phyloP scores from a whole-genome alignment of 2,888 invertebrate genomes.

The Chrysolina oricalcia region DNA sequence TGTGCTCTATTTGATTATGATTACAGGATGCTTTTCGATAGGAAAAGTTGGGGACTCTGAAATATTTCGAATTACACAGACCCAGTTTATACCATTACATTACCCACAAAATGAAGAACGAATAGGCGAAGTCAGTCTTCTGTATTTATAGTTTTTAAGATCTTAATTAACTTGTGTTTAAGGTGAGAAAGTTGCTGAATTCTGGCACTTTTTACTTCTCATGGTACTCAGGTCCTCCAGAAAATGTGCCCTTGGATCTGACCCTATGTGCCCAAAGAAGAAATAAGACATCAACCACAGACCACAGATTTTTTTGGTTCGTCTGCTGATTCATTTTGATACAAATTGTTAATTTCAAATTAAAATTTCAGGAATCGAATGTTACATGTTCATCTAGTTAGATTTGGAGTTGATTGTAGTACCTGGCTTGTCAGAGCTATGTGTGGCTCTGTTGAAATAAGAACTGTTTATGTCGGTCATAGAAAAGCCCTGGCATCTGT shows the following conservation, averaged over 20 bases:
- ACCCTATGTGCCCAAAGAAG: constrained; percentile 95
- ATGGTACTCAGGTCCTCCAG: constrained; percentile 74
- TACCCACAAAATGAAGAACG: constrained; percentile 79
- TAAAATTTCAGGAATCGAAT: constrained; percentile 86
- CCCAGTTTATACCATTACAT: constrained; percentile 90
- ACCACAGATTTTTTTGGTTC: constrained; percentile 97
- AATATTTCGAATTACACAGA: constrained; percentile 95
- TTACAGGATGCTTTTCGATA: constrained; percentile 96
- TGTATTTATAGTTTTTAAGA: not conserved
- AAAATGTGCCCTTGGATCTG: constrained; percentile 82
- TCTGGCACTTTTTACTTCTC: constrained; percentile 99
- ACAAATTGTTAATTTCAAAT: not conserved
- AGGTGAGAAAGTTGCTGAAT: constrained; percentile 88
- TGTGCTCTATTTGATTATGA: constrained; percentile 90
- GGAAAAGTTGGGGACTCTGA: constrained; percentile 97
- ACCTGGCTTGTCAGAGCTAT: constrained; percentile 96
- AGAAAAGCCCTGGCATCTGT: constrained; percentile 95
- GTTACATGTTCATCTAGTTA: constrained; percentile 92
- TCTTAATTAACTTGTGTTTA: constrained; percentile 40
- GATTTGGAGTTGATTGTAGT: constrained; percentile 92
- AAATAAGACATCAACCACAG: constrained; percentile 85
- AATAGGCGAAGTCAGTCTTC: constrained; percentile 73
- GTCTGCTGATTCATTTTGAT: constrained; percentile 22
- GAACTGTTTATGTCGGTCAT: constrained; percentile 98
- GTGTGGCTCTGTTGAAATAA: constrained; percentile 98